phyloP scores from a whole-genome alignment of 1,140 invertebrate species.

The Heliconius nattereri region DNA sequence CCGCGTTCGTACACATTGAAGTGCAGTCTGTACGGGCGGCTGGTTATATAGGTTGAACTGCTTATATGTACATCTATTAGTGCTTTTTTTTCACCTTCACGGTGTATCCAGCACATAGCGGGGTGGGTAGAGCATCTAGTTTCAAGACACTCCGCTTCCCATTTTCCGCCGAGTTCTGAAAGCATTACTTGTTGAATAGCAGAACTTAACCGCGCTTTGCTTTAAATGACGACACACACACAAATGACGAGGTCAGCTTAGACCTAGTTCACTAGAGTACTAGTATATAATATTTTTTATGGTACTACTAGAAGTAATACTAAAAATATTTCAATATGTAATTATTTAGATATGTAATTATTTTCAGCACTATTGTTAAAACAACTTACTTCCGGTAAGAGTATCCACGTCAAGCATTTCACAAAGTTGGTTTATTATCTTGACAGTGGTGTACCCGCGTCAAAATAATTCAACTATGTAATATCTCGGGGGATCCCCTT shows the following conservation, averaged over 20 bases:
- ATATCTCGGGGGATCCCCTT: slow-evolving; percentile 27
- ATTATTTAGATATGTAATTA: neutral
- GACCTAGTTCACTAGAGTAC: too few species aligned
- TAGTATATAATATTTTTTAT: too few species aligned
- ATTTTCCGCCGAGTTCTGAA: too few species aligned
- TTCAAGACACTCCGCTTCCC: too few species aligned
- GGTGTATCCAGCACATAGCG: neutral
- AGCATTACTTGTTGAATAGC: too few species aligned
- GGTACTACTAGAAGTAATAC: too few species aligned
- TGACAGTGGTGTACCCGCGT: slow-evolving; percentile 31
- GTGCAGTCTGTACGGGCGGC: neutral
- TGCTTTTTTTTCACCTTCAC: neutral
- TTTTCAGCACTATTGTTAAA: neutral
- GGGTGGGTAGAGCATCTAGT: too few species aligned
- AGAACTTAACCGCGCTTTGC: too few species aligned
- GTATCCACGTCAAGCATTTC: slow-evolving; percentile 13
- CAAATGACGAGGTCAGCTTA: too few species aligned
- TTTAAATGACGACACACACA: too few species aligned
- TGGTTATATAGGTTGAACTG: neutral
- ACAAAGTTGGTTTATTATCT: slow-evolving; percentile 27
- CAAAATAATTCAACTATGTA: slow-evolving; percentile 29
- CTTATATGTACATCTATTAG: neutral
- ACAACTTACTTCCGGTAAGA: neutral
- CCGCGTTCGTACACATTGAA: neutral
- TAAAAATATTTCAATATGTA: neutral